Evolutionary conservation across 2,797 vertebrate species (phyloP).

Genomic region (Petrocephalus sullivani): DNA sequence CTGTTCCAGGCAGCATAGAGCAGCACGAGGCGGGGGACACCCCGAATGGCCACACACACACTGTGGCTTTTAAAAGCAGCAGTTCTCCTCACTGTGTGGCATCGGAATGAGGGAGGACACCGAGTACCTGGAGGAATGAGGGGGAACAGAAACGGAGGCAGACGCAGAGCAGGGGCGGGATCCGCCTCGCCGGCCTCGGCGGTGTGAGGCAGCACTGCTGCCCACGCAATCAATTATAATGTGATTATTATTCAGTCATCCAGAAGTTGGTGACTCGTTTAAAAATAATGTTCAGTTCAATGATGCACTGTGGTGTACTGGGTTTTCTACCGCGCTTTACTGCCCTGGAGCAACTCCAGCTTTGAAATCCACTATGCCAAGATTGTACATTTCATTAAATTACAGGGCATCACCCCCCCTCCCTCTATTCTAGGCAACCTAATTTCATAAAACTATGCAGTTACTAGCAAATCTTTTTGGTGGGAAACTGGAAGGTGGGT

Average conservation of each 20-base stretch:
- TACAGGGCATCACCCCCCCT: not conserved
- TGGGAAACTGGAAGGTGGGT: not conserved
- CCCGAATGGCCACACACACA: too few relatives aligned
- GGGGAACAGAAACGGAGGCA: not conserved
- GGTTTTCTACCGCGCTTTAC: not conserved
- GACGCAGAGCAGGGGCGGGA: not conserved
- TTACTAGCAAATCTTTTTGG: not conserved
- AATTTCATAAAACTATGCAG: not conserved
- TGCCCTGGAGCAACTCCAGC: not conserved
- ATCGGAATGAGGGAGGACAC: not conserved
- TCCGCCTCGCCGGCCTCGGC: not conserved
- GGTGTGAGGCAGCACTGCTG: not conserved
- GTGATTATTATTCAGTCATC: not conserved
- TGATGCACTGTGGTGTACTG: not conserved
- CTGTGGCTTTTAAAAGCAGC: not conserved
- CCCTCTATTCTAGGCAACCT: not conserved
- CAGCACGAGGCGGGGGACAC: too few relatives aligned
- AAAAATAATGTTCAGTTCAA: not conserved
- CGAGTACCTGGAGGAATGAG: not conserved
- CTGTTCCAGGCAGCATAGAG: not conserved
- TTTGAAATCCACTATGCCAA: not conserved
- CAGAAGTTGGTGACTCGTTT: not conserved
- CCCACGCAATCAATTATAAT: not conserved
- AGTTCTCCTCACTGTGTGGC: not conserved
- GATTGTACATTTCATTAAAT: conserved; percentile 2